These are phyloP conservation scores for Rhynchophorus ferrugineus DNA, from an alignment of 1,140 invertebrate species.

Conservation along the genomic window DNA sequence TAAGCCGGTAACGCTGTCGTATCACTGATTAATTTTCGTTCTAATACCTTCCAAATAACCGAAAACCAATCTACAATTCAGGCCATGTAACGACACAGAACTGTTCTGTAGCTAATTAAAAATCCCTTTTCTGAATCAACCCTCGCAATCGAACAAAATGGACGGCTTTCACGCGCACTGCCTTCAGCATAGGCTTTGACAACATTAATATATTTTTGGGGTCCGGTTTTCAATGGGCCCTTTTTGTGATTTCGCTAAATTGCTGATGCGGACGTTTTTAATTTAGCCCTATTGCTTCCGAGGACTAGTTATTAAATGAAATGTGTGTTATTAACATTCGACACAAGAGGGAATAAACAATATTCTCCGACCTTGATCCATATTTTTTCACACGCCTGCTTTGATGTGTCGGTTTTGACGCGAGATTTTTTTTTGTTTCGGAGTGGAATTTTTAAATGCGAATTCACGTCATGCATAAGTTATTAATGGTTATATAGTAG, in stretches of 20 bases:
- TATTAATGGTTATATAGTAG: no score
- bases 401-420: no score
- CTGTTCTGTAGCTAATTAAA: conserved; percentile 23
- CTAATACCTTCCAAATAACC: conserved; percentile 3
- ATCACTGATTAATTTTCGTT: not conserved
- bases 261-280: conserved; percentile 24
- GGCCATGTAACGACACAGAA: conserved; percentile 14
- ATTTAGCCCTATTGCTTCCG: conserved; percentile 16
- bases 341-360: not conserved
- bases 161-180: conserved; percentile 26
- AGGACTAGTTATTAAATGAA: conserved; percentile 8
- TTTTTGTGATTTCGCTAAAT: conserved; percentile 22
- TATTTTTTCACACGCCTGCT: no score
- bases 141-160: conserved; percentile 25
- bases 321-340: conserved; percentile 1
- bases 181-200: conserved; percentile 24
- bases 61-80: conserved; percentile 13
- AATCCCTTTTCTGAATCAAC: conserved; percentile 23
- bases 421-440: no score
- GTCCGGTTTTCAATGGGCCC: conserved; percentile 4
- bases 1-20: not conserved
- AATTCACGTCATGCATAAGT: no score
- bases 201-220: conserved; percentile 24
- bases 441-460: no score
- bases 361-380: not conserved